phyloP scores from a whole-genome alignment of 37 sponge, comb jelly and placozoan genomes.

The Diacarnus erythraeanus region DNA sequence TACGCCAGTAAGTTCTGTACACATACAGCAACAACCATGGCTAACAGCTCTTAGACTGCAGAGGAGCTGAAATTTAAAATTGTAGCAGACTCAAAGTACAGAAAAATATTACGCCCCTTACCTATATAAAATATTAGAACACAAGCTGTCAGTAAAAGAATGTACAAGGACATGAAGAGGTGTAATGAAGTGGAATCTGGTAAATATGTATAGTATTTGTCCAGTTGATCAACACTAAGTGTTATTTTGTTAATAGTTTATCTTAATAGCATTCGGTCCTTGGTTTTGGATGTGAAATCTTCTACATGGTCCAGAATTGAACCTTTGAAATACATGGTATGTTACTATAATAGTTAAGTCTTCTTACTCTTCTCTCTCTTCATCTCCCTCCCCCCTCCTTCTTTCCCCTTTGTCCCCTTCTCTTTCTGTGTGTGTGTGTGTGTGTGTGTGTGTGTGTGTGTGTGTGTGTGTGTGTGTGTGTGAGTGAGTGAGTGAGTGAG shows the following conservation, averaged over 20 bases:
- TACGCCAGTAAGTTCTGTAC: constrained; percentile 60
- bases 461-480: constrained; percentile 23
- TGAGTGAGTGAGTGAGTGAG: background rate
- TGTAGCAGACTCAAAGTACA: too few relatives aligned
- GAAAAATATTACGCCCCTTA: too few relatives aligned
- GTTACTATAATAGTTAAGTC: background rate
- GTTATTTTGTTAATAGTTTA: background rate
- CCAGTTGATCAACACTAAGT: background rate
- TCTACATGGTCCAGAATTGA: constrained; percentile 5
- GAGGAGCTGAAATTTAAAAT: too few relatives aligned
- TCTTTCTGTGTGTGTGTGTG: background rate
- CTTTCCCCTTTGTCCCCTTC: background rate
- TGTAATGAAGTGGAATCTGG: constrained; percentile 50
- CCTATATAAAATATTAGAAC: too few relatives aligned
- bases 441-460: background rate
- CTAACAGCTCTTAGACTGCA: too few relatives aligned
- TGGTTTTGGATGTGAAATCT: constrained; percentile 18
- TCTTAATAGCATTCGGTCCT: background rate
- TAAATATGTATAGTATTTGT: background rate
- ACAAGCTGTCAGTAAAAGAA: constrained; percentile 46
- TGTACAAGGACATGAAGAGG: constrained; percentile 65
- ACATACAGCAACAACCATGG: too few relatives aligned
- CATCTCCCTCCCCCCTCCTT: background rate
- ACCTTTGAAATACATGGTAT: constrained; percentile 34
- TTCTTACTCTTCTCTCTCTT: background rate